Evolutionary conservation across 2,113 vertebrate genomes (phyloP), one percentile per base, ranked within the genome.

Genomic region (Ammodytes dubius): DNA sequence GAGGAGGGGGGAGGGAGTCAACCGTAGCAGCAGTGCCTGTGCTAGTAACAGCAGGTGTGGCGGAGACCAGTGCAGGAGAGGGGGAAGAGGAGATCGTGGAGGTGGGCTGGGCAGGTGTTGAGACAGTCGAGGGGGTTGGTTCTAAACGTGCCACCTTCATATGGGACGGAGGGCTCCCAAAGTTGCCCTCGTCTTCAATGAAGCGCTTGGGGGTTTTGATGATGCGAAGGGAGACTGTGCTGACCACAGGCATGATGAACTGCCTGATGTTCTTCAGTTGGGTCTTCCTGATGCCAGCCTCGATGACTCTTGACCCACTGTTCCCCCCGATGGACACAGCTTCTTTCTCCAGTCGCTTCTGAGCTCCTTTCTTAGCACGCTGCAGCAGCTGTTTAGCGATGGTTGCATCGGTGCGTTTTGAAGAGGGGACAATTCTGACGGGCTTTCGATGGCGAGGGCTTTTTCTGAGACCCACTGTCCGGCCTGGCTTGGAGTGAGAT

Each of bases 241-340:
- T 99, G 79, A 99, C 98, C 6, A 99, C 98, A 0, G 99, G 99
- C 99, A 99, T 99, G 76, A 99, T 99, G 89, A 99, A 99, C 95
- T 99, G 98, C 0, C 98, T 94, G 74, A 99, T 99, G 45, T 98
- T 99, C 84, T 99, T 99, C n/a, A 99, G 96, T 77, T 97, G 97
- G 0, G 97, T 98, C 87, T 98, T 96, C 71, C 96, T 96, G 79
- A 97, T 97, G 79, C 95, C 97, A 90, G 66, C 96, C 92, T 70
- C 95, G 60, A 90, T 79, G 63, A 74, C 49, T 8, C 83, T 77
- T 0, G 84, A 14, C 35, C 85, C 89, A 37, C 66, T 81, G 19
- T 27, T 27, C 27, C 88, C 87, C 39, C 88, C 92, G 2, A 87
- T 91, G 50, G 88, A 80, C 3, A 74, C 92, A 7, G 96, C 96